Percentiles rank a stretch among this genome's conserved stretches.
Evolutionary conservation across 2,113 vertebrate species (phyloP).

Genomic region (Brachyistius frenatus): DNA sequence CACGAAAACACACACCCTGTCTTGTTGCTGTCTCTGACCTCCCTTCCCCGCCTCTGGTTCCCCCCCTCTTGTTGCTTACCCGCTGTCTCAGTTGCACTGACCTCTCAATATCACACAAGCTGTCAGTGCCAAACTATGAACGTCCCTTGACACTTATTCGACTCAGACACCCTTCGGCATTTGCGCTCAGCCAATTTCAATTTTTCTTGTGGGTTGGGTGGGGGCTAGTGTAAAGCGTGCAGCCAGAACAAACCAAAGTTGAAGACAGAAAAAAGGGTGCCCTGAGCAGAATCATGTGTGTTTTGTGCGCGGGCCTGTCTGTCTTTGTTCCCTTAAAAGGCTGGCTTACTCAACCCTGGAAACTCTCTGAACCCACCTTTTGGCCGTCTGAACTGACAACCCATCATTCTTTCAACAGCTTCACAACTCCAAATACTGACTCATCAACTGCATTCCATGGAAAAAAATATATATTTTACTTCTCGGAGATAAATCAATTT

Average conservation of each 20-base stretch:
- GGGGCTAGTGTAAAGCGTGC: constrained; percentile 38
- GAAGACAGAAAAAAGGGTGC: constrained; percentile 39
- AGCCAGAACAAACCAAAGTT: constrained; percentile 52
- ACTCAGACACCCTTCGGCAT: constrained; percentile 64
- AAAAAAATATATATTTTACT: background rate
- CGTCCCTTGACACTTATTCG: constrained; percentile 67
- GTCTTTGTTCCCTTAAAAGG: constrained; percentile 23
- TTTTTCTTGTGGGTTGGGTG: constrained; percentile 49
- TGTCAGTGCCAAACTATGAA: constrained; percentile 70
- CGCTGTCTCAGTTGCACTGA: constrained; percentile 55
- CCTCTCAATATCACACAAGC: constrained; percentile 74
- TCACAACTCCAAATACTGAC: constrained; percentile 10
- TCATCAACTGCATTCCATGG: background rate
- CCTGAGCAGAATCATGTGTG: constrained; percentile 32
- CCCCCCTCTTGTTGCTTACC: constrained; percentile 26
- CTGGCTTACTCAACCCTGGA: constrained; percentile 21
- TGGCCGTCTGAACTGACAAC: constrained; percentile 1
- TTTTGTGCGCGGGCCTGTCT: background rate
- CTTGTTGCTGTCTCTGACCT: constrained; percentile 34
- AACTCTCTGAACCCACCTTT: constrained; percentile 6
- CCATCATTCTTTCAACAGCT: background rate
- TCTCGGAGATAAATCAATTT: background rate
- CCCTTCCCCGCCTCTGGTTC: background rate
- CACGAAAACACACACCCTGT: constrained; percentile 1
- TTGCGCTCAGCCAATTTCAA: constrained; percentile 71